A percentile compares a stretch with the other conserved stretches of the same genome.
These are phyloP conservation scores for Macrotis lagotis DNA, from an alignment of 2,113 vertebrate species.

Conservation along the genomic window DNA sequence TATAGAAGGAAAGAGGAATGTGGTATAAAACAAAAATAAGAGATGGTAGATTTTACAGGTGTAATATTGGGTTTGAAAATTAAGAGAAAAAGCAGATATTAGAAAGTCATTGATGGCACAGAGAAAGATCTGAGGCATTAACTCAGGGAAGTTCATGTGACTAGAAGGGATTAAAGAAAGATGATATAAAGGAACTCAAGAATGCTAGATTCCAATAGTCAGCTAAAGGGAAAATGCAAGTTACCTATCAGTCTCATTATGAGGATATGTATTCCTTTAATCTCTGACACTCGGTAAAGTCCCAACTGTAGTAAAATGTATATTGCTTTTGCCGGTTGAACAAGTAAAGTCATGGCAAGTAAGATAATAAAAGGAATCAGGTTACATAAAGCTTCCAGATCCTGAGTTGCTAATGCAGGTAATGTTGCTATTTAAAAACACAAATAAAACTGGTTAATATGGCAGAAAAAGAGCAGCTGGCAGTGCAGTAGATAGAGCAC, in stretches of 20 bases:
- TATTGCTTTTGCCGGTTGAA: not conserved
- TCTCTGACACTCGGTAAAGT: not conserved
- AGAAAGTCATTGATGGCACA: not conserved
- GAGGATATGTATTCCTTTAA: not conserved
- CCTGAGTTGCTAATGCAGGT: constrained; percentile 1
- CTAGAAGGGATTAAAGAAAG: not conserved
- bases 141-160: not conserved
- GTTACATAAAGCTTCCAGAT: not conserved
- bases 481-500: not conserved
- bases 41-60: not conserved
- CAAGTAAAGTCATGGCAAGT: not conserved
- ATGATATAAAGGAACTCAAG: not conserved
- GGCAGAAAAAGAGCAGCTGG: not conserved
- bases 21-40: constrained; percentile 41
- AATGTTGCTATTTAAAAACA: not conserved
- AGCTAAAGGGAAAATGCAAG: not conserved
- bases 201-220: not conserved
- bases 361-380: constrained; percentile 24
- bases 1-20: constrained; percentile 6
- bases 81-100: not conserved
- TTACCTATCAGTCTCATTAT: not conserved
- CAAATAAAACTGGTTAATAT: not conserved
- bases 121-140: not conserved
- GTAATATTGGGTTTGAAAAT: constrained; percentile 14
- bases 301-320: not conserved